These are phyloP conservation scores for Meiosimyza decipiens DNA, from an alignment of 2,888 invertebrate genomes.

Conservation along the genomic window DNA sequence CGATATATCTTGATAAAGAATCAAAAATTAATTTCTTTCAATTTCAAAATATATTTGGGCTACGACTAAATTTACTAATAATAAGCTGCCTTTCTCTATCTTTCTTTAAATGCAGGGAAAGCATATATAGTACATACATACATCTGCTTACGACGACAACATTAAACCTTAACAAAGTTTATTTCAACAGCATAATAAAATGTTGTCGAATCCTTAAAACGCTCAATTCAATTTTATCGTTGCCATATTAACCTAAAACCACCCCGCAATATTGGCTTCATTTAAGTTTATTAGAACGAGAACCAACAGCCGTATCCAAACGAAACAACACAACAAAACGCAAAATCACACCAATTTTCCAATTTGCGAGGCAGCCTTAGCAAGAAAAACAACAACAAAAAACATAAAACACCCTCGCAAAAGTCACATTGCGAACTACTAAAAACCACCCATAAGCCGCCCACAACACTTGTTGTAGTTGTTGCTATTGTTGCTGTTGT, in stretches of 20 bases:
- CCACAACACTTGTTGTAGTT: conserved; percentile 33
- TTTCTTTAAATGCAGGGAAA: no score
- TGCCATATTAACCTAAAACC: conserved; percentile 63
- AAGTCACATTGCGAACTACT: neutral
- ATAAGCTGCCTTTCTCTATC: no score
- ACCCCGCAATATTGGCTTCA: conserved; percentile 64
- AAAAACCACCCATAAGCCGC: conserved; percentile 36
- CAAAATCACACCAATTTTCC: conserved; percentile 56
- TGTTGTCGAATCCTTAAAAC: conserved; percentile 31
- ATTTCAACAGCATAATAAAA: neutral
- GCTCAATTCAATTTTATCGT: conserved; percentile 63
- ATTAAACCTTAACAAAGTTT: no score
- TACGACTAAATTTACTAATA: no score
- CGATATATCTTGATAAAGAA: no score
- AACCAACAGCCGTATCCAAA: conserved; percentile 33
- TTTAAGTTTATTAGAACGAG: conserved; percentile 62
- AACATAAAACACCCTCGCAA: neutral
- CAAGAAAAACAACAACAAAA: conserved; percentile 8
- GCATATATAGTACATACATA: no score
- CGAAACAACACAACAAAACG: conserved; percentile 30
- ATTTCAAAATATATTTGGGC: no score
- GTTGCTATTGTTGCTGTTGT: no score
- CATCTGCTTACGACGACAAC: no score
- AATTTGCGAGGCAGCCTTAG: conserved; percentile 59
- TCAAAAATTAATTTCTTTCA: no score